Percentiles rank a stretch among this genome's conserved stretches.
These are phyloP conservation scores for Dufourea novaeangliae DNA, from an alignment of 1,140 invertebrate species.

Conservation along the genomic window DNA sequence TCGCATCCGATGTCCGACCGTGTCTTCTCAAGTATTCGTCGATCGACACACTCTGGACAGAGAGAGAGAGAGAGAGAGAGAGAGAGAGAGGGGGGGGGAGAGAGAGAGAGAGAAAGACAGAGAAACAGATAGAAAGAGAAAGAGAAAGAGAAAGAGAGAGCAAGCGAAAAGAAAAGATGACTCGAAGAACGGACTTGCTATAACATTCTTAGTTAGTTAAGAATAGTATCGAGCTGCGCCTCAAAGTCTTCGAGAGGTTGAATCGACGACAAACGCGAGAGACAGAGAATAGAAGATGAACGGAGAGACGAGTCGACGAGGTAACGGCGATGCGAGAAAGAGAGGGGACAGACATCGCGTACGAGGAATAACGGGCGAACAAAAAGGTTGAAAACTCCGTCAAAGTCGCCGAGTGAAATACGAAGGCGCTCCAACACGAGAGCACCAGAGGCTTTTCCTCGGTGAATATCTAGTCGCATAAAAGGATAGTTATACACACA, in stretches of 20 bases:
- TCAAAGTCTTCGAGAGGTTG: slow-evolving; percentile 31
- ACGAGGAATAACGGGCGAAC: slow-evolving; percentile 16
- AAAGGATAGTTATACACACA: no score
- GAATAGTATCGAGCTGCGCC: slow-evolving; percentile 43
- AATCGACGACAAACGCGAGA: slow-evolving; percentile 18
- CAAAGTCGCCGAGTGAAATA: neutral
- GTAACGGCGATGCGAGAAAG: neutral
- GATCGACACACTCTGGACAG: neutral
- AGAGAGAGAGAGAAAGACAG: no score
- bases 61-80: neutral
- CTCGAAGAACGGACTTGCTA: neutral
- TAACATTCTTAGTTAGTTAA: slow-evolving; percentile 28
- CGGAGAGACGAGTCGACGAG: neutral
- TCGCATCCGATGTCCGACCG: no score
- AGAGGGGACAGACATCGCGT: neutral
- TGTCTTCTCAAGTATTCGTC: no score
- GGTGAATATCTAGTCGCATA: neutral
- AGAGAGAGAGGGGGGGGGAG: no score
- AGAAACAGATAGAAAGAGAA: neutral
- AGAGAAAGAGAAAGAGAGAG: neutral
- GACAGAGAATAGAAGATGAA: neutral
- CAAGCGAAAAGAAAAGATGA: slow-evolving; percentile 44
- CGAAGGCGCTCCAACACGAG: neutral
- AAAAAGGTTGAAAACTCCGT: slow-evolving; percentile 24
- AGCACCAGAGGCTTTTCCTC: no score